phyloP scores from a whole-genome alignment of 2,797 vertebrate species.

The Argya squamiceps region DNA sequence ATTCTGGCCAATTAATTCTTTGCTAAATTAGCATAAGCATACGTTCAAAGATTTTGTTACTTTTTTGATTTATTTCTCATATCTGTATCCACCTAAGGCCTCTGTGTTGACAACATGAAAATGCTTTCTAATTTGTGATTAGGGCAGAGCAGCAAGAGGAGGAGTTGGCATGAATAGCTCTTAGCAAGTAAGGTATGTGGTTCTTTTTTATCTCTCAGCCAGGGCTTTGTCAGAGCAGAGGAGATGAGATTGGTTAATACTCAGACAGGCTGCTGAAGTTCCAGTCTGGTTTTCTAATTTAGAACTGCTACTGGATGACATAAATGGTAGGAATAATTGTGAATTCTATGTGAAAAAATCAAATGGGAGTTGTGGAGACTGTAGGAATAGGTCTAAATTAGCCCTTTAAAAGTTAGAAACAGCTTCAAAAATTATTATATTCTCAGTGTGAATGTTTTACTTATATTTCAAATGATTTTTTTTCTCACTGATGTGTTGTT shows the following conservation, averaged over 20 bases:
- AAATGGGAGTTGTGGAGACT: background rate
- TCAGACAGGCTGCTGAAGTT: constrained; percentile 40
- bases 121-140: constrained; percentile 6
- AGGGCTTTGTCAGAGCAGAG: constrained; percentile 38
- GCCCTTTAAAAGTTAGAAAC: background rate
- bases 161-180: background rate
- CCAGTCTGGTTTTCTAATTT: constrained; percentile 65
- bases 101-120: constrained; percentile 1
- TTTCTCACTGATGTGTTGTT: background rate
- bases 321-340: constrained; percentile 35
- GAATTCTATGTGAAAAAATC: background rate
- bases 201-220: constrained; percentile 45
- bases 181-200: constrained; percentile 13
- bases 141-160: background rate
- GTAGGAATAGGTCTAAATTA: background rate
- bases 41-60: background rate
- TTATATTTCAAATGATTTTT: background rate
- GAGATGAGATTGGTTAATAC: background rate
- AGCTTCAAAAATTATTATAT: background rate
- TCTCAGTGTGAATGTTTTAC: background rate
- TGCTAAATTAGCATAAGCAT: background rate
- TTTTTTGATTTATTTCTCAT: background rate
- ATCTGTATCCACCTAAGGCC: background rate
- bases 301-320: background rate
- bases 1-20: background rate